These are phyloP conservation scores for Varroa destructor DNA, from an alignment of 1,140 invertebrate species.

Conservation along the genomic window DNA sequence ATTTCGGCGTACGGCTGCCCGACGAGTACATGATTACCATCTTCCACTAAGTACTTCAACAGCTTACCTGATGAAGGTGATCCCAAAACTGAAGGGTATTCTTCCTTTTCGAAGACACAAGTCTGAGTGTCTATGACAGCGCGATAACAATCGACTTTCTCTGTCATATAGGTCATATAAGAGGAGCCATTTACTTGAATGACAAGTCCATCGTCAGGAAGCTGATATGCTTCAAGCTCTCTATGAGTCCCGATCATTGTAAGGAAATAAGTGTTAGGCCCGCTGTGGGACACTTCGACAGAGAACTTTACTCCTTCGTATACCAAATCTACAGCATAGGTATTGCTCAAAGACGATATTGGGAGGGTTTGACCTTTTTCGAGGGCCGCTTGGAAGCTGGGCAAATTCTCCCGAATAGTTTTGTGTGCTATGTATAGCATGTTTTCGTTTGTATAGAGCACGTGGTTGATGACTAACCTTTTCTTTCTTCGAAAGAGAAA, in stretches of 20 bases:
- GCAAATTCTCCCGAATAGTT: conserved; percentile 61
- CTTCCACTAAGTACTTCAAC: conserved; percentile 75
- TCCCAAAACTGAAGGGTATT: conserved; percentile 83
- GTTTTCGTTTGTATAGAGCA: conserved; percentile 40
- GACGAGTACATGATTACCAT: conserved; percentile 76
- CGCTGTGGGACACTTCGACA: conserved; percentile 63
- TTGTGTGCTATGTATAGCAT: conserved; percentile 79
- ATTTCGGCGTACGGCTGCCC: conserved; percentile 93
- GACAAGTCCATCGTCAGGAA: conserved; percentile 76
- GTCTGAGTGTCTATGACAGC: conserved; percentile 96
- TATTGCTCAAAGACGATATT: conserved; percentile 75
- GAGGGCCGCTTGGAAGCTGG: conserved; percentile 74
- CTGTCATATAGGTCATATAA: conserved; percentile 93
- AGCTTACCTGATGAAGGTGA: conserved; percentile 94
- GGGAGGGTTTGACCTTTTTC: conserved; percentile 92
- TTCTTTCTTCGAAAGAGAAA: too few relatives aligned
- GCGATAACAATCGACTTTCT: conserved; percentile 88
- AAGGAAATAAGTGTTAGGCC: conserved; percentile 77
- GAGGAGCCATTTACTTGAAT: conserved; percentile 81
- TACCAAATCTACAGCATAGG: conserved; percentile 80
- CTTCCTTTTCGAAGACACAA: conserved; percentile 95
- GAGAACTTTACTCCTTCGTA: conserved; percentile 80
- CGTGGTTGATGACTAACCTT: too few relatives aligned
- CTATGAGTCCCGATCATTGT: conserved; percentile 85
- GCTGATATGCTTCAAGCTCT: conserved; percentile 80